Base-by-base conservation (phyloP, 2,888 invertebrate species). In the Amphipoea lucens region DNA sequence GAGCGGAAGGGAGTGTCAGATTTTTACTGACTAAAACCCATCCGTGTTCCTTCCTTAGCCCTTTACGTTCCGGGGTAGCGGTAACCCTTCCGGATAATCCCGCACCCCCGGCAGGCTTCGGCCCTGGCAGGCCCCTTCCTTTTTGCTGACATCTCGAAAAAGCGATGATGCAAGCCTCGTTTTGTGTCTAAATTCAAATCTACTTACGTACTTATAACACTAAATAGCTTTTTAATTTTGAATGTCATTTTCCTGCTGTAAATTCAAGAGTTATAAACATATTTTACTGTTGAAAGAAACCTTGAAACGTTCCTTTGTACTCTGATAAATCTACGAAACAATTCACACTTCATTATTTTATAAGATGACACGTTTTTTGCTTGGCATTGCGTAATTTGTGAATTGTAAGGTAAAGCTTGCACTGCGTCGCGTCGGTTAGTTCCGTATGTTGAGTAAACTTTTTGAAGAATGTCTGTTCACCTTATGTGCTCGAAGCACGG, bases 301-400 rank as follows among this genome's bases (percentile, higher is more conserved):
- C 76, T 84, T 85, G 81, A 76, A 70, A 40, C 0, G 17, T 23
- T 72, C 23, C 51, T 65, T 68, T 76, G 62, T 45, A 40, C 4
- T 66, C 57, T 74, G 67, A 85, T 82, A 76, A 72, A 76, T 85
- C 23, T 65, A 20, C 12, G 62, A 14, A 71, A 45, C 42, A n/a
- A 57, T 74, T 78, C 29, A 60, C 68, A 76, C 42, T n/a, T 72
- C n/a, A 51, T 51, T n/a, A 51, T 42, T 69, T 60, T 78, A 62
- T 66, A 51, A 76, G 68, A 62, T 66, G 72, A 63, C 78, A 85
- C 14, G 5, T 82, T 82, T 81, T 76, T 82, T 79, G 42, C 54
- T 48, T 42, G 0, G 5, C 6, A 4, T 82, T 77, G 36, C 66
- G 79, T 75, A 70, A 85, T 66, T 20, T 71, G 36, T 67, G n/a